Evolutionary conservation across 2,888 invertebrate species (phyloP).

Genomic region (Tinea trinotella): DNA sequence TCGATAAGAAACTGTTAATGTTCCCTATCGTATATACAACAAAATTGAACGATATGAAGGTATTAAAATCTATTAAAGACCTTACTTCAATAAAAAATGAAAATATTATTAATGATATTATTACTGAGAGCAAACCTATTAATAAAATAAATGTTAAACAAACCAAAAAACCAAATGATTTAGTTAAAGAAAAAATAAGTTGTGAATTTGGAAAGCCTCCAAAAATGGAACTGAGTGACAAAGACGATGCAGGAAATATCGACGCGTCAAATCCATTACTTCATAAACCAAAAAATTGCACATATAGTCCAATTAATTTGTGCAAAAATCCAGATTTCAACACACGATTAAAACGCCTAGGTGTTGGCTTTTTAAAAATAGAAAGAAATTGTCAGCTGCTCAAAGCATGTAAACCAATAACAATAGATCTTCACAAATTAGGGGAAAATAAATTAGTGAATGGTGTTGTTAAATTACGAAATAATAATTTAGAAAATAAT

Average conservation of each 20-base stretch:
- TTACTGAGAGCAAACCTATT: constrained; percentile 43
- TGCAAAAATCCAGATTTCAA: constrained; percentile 65
- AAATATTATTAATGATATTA: constrained; percentile 35
- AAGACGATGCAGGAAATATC: neutral
- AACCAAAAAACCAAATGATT: neutral
- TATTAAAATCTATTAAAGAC: constrained; percentile 31
- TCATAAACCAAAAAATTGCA: constrained; percentile 45
- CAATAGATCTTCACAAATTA: constrained; percentile 49
- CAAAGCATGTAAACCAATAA: constrained; percentile 47
- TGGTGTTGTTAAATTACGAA: constrained; percentile 39
- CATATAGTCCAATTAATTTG: constrained; percentile 47
- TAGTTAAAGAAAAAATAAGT: neutral
- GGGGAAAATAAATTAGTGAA: constrained; percentile 47
- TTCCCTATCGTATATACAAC: constrained; percentile 44
- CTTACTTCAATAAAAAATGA: constrained; percentile 29
- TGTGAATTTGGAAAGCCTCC: too few relatives aligned
- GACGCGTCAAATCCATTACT: constrained; percentile 38
- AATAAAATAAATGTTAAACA: constrained; percentile 24
- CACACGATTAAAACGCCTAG: constrained; percentile 47
- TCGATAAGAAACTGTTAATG: constrained; percentile 53
- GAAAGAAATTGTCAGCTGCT: constrained; percentile 42
- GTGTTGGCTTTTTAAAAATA: constrained; percentile 44
- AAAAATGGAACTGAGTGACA: neutral
- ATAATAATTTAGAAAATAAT: constrained; percentile 24
- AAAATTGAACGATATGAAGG: constrained; percentile 46